Evolutionary conservation across 2,888 invertebrate species (phyloP), one percentile per base, ranked within the genome.

Genomic region (Leptinotarsa juncta): DNA sequence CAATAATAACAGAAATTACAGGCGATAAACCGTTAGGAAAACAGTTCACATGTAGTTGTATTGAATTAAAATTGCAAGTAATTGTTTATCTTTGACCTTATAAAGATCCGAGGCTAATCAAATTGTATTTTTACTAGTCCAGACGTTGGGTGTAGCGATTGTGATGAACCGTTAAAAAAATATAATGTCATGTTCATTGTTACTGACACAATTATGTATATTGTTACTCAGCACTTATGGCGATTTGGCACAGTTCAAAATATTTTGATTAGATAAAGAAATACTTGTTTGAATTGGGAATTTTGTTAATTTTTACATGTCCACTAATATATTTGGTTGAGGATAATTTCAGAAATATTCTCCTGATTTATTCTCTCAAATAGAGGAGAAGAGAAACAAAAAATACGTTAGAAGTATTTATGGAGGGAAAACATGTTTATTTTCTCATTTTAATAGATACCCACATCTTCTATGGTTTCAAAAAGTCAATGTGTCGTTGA

Each of bases 71-170:
- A 50, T 67, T n/a, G n/a, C 53, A 18, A 55, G 53, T 68, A 68
- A 68, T 68, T 68, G 68, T 68, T 68, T 68, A 53, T 68, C 55
- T 68, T 68, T 55, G 68, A 68, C 68, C 68, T 68, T 42, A 68
- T 68, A 32, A 32, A 26, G 55, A 51, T 55, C 55, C 26, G 26
- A 68, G 68, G 68, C 68, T 49, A 48, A 57, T 69, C 69, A 48
- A 69, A 68, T 53, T 55, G 68, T 68, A 42, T 55, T 55, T 68
- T 55, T 42, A n/a, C 57, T 69, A 42, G 62, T 62, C 16, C 62
- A 16, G 42, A n/a, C 62, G 62, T 42, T 62, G n/a, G 51, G 42
- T 32, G n/a, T 10, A 42, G 32, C 32, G 62, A 62, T 16, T 62
- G 62, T 16, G 62, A 62, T 62, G 62, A 15, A 62, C 62, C 32